These are phyloP conservation scores for Eulemur rubriventer DNA, from an alignment of 2,797 vertebrate genomes.

Conservation along the genomic window DNA sequence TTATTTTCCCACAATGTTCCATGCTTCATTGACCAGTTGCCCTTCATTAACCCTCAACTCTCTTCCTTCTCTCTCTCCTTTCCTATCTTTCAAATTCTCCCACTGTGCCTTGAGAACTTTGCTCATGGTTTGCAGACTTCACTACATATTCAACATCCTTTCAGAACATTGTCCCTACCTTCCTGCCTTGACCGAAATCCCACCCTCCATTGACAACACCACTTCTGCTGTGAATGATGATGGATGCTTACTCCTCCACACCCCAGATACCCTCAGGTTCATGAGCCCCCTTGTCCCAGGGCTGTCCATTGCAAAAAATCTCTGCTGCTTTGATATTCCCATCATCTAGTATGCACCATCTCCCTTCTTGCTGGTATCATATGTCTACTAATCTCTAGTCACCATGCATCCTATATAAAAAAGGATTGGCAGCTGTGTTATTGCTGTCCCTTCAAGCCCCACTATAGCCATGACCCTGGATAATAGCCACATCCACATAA, in stretches of 20 bases:
- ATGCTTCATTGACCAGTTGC: background rate
- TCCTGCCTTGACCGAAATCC: background rate
- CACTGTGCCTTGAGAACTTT: background rate
- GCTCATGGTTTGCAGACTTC: background rate
- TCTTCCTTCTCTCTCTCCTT: background rate
- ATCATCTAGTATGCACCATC: background rate
- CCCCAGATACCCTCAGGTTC: background rate
- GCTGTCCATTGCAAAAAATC: background rate
- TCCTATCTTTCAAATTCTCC: background rate
- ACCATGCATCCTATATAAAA: background rate
- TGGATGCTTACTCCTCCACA: background rate
- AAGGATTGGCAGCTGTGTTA: background rate
- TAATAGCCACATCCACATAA: background rate
- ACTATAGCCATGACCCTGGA: background rate
- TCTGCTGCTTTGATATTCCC: background rate
- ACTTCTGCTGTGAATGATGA: background rate
- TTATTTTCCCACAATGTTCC: background rate
- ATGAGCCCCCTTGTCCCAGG: background rate
- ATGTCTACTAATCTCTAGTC: background rate
- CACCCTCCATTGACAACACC: background rate
- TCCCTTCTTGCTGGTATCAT: background rate
- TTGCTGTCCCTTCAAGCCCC: background rate
- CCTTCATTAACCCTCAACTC: background rate
- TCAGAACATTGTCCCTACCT: background rate
- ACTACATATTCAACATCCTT: background rate